These are phyloP conservation scores for Drosophila kikkawai DNA, from an alignment of 1,140 invertebrate species.

Conservation along the genomic window DNA sequence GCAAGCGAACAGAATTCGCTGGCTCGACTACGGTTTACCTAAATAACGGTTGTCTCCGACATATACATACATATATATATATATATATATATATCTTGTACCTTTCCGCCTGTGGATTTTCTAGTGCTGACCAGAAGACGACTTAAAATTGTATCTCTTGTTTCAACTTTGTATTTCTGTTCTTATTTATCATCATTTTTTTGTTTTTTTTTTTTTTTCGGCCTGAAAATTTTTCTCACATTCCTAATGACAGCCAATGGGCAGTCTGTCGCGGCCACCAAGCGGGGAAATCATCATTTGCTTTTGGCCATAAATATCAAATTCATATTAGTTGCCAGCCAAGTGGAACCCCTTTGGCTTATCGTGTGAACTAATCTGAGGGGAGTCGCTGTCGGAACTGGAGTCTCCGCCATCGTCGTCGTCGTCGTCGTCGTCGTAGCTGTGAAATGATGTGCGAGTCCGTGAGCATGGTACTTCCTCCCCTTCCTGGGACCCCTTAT, in stretches of 20 bases:
- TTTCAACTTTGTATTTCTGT: background rate
- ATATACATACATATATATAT: too few relatives aligned
- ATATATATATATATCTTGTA: too few relatives aligned
- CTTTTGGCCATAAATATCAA: slow-evolving; percentile 59
- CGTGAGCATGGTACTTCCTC: slow-evolving; percentile 66
- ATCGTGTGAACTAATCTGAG: slow-evolving; percentile 81
- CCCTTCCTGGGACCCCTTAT: slow-evolving; percentile 7
- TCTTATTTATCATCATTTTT: background rate
- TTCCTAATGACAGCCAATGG: slow-evolving; percentile 44
- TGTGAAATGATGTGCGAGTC: slow-evolving; percentile 77
- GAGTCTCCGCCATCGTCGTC: background rate
- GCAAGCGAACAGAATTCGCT: too few relatives aligned
- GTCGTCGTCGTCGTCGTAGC: slow-evolving; percentile 20
- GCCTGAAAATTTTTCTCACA: slow-evolving; percentile 45
- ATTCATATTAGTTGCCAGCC: slow-evolving; percentile 67
- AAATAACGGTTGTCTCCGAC: too few relatives aligned
- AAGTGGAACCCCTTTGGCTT: slow-evolving; percentile 72
- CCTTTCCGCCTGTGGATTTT: too few relatives aligned
- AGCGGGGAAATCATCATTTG: slow-evolving; percentile 49
- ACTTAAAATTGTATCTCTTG: too few relatives aligned
- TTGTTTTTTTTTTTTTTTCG: background rate
- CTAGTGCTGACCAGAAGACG: too few relatives aligned
- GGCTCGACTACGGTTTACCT: too few relatives aligned
- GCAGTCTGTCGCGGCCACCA: slow-evolving; percentile 4
- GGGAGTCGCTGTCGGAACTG: slow-evolving; percentile 15